phyloP scores from a whole-genome alignment of 1,140 invertebrate species.

The Sweltsa coloradensis region DNA sequence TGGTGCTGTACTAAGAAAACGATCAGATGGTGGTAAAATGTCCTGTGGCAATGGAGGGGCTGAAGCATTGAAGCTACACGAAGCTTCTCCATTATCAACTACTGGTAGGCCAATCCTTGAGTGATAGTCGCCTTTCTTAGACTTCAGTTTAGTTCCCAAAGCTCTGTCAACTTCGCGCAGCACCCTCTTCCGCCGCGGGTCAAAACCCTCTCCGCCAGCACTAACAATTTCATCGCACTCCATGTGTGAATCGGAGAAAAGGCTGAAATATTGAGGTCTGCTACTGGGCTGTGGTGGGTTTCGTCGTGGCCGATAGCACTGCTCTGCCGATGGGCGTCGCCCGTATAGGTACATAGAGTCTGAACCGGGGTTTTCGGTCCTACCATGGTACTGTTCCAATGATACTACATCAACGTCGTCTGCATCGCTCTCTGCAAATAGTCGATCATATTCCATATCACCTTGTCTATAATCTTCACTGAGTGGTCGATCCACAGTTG shows the following conservation, averaged over 20 bases:
- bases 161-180: constrained; percentile 9
- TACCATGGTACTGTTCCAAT: background rate
- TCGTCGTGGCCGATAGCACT: background rate
- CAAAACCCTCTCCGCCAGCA: background rate
- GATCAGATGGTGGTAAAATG: too few relatives aligned
- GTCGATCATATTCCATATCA: constrained; percentile 37
- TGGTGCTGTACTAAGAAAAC: background rate
- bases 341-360: constrained; percentile 4
- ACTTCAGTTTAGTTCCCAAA: constrained; percentile 5
- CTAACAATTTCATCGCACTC: constrained; percentile 4
- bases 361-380: background rate
- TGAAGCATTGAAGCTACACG: constrained; percentile 6
- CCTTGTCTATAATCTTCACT: constrained; percentile 29
- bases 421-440: constrained; percentile 37
- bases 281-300: background rate
- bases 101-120: background rate
- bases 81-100: background rate
- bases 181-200: constrained; percentile 12
- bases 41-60: too few relatives aligned
- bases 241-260: constrained; percentile 6
- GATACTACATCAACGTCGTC: constrained; percentile 30
- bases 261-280: background rate
- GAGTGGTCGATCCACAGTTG: constrained; percentile 34
- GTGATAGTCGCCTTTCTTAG: constrained; percentile 13
- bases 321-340: background rate